These are phyloP conservation scores for Nomada goodeniana DNA, from an alignment of 2,888 invertebrate species.

Conservation along the genomic window DNA sequence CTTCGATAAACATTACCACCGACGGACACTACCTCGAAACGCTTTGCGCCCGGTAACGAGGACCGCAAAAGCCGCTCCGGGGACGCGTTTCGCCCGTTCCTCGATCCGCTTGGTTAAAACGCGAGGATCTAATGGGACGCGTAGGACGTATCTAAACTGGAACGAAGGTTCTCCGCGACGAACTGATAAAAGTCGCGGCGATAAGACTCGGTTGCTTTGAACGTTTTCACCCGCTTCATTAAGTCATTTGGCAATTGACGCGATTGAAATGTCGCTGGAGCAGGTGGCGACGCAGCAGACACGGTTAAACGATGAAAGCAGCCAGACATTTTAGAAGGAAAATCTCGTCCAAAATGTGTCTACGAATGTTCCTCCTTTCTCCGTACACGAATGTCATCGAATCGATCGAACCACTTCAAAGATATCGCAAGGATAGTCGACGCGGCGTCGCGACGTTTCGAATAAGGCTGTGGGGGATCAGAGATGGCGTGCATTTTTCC, in stretches of 20 bases:
- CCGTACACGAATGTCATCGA: not conserved
- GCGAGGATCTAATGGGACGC: not conserved
- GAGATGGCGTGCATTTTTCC: constrained; percentile 43
- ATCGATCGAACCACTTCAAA: not conserved
- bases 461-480: constrained; percentile 20
- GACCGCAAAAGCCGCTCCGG: constrained; percentile 33
- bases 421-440: constrained; percentile 29
- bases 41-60: constrained; percentile 43
- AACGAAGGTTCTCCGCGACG: not conserved
- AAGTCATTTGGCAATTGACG: not conserved
- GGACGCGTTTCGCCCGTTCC: not conserved
- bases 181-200: not conserved
- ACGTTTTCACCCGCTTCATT: constrained; percentile 9
- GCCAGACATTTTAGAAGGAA: too few species aligned
- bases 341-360: not conserved
- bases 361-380: not conserved
- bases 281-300: too few species aligned
- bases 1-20: constrained; percentile 40
- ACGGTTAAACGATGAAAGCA: too few species aligned
- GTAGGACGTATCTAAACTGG: not conserved
- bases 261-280: not conserved
- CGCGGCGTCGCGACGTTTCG: constrained; percentile 40
- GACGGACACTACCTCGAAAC: constrained; percentile 45
- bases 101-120: constrained; percentile 24
- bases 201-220: not conserved